Evolutionary conservation across 2,888 invertebrate genomes (phyloP), one percentile per base, ranked within the genome.

Genomic region (Oxytorus armatus): DNA sequence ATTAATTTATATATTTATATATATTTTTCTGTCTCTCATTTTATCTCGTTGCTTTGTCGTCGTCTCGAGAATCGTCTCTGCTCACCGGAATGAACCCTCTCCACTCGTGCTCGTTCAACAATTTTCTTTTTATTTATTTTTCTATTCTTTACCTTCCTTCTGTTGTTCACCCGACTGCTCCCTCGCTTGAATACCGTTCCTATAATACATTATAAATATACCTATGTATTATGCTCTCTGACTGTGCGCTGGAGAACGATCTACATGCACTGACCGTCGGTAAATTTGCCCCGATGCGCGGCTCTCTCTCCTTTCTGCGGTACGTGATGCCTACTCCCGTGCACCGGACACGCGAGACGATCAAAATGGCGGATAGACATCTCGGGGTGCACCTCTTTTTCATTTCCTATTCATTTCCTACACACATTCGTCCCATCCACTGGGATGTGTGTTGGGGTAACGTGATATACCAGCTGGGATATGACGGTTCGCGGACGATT

Each of bases 401-500:
- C 74, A 66, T 73, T 73, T 73, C 73, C 72, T 72, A 72, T 73
- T 73, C 73, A 53, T 74, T 74, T 74, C 66, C 74, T 49, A 63
- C 39, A 39, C 55, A 39, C 36, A 8, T 42, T 3, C 14, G 11
- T 42, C n/a, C n/a, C n/a, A n/a, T n/a, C n/a, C n/a, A n/a, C n/a
- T n/a, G n/a, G n/a, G n/a, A n/a, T n/a, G n/a, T n/a, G n/a, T n/a
- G n/a, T n/a, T n/a, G n/a, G n/a, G n/a, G n/a, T n/a, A n/a, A n/a
- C n/a, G n/a, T n/a, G n/a, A n/a, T n/a, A n/a, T n/a, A n/a, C n/a
- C n/a, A n/a, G n/a, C n/a, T n/a, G 3, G 42, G 53, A 66, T 66
- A 53, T 53, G 51, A 51, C 25, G 44, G 44, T 16, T 3, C 1
- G n/a, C 18, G 14, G 25, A 21, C 25, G 39, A 23, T 23, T 61